phyloP scores from a whole-genome alignment of 2,888 invertebrate genomes.

The Mellilla xanthometata region DNA sequence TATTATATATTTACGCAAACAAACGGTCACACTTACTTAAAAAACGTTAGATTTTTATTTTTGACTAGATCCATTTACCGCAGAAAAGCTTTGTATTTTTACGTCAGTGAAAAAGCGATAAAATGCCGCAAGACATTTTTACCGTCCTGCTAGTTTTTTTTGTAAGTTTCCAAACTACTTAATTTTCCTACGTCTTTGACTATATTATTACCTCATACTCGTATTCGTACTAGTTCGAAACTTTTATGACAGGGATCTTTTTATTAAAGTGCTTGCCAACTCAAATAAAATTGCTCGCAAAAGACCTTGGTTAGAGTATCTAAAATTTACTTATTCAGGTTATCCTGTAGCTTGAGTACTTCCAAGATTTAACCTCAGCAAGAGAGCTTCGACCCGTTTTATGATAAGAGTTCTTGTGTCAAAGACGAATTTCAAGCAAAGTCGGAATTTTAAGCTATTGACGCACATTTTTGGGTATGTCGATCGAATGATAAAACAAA shows the following conservation, averaged over 20 bases:
- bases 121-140: no score
- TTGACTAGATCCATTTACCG: no score
- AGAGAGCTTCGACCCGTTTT: constrained; percentile 8
- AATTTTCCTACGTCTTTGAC: background rate
- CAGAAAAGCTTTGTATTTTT: no score
- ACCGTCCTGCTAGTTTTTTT: background rate
- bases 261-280: constrained; percentile 16
- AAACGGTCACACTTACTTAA: no score
- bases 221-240: constrained; percentile 1
- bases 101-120: no score
- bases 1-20: no score
- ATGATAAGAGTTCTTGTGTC: constrained; percentile 10
- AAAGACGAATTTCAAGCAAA: constrained; percentile 9
- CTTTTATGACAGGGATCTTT: constrained; percentile 13
- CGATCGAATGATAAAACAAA: no score
- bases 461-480: background rate
- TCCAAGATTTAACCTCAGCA: constrained; percentile 8
- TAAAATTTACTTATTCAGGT: constrained; percentile 17
- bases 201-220: no score
- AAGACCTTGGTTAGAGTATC: constrained; percentile 10
- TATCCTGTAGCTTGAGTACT: constrained; percentile 9
- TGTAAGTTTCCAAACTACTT: constrained; percentile 1
- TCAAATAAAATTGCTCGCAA: constrained; percentile 19
- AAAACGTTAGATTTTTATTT: no score
- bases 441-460: constrained; percentile 2